Conservation (phyloP, 2,888 invertebrate genomes). For the Incurvaria masculella region DNA sequence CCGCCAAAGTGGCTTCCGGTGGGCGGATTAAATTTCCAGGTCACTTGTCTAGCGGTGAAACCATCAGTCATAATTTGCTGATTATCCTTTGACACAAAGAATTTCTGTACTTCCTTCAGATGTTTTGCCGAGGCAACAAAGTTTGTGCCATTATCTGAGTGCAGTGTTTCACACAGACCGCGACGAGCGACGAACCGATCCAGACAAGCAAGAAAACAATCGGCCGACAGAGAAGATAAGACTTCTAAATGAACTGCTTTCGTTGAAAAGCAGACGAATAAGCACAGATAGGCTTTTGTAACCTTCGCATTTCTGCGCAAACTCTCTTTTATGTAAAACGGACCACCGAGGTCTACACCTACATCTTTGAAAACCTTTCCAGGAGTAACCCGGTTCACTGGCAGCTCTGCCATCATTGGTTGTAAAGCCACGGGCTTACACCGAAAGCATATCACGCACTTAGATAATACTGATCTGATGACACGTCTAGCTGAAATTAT, state of each 20-base stretch:
- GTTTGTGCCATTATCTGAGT: slow-evolving; percentile 14
- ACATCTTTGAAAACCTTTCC: not conserved
- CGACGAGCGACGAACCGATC: slow-evolving; percentile 12
- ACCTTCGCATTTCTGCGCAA: slow-evolving; percentile 12
- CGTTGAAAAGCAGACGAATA: slow-evolving; percentile 20
- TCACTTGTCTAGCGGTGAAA: not conserved
- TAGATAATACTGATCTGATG: not conserved
- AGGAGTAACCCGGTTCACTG: not conserved
- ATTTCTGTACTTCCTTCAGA: slow-evolving; percentile 1
- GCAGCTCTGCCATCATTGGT: not conserved
- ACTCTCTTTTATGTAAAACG: slow-evolving; percentile 8
- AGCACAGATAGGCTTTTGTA: slow-evolving; percentile 18
- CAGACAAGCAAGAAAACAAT: slow-evolving; percentile 11
- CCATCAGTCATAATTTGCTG: not conserved
- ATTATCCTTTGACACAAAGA: not conserved
- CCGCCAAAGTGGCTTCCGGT: slow-evolving; percentile 4
- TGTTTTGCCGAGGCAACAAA: slow-evolving; percentile 11
- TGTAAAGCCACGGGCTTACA: not conserved
- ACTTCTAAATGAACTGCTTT: slow-evolving; percentile 16
- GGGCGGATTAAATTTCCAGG: slow-evolving; percentile 8
- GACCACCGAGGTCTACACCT: not conserved
- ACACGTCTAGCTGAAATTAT: not conserved
- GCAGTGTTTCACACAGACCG: slow-evolving; percentile 7
- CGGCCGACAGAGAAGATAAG: slow-evolving; percentile 4
- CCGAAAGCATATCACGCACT: not conserved